Evolutionary conservation across 2,888 invertebrate species (phyloP).

Genomic region (Heteromurus nitidus): DNA sequence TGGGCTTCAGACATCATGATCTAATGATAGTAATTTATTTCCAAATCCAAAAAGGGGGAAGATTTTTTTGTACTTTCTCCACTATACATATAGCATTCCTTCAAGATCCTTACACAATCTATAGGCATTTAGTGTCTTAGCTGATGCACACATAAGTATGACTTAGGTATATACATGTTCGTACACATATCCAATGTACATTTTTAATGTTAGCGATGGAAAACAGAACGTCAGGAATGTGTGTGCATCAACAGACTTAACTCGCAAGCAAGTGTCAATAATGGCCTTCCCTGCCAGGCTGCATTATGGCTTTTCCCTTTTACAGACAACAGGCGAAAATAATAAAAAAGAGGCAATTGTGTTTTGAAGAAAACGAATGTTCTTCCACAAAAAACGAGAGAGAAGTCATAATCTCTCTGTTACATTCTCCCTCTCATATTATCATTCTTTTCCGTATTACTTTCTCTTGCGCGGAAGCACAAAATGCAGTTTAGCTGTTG

Average conservation of each 20-base stretch:
- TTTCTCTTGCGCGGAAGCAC: background rate
- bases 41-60: slow-evolving; percentile 42
- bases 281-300: slow-evolving; percentile 40
- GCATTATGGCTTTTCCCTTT: background rate
- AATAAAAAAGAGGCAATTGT: slow-evolving; percentile 4
- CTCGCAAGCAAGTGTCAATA: slow-evolving; percentile 59
- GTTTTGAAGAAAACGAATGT: background rate
- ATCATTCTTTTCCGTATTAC: slow-evolving; percentile 6
- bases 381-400: slow-evolving; percentile 13
- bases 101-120: background rate
- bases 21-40: slow-evolving; percentile 64
- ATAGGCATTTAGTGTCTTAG: background rate
- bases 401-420: slow-evolving; percentile 9
- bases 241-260: slow-evolving; percentile 32
- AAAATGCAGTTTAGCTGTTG: slow-evolving; percentile 5
- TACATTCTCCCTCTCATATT: slow-evolving; percentile 4
- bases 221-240: slow-evolving; percentile 20
- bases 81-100: slow-evolving; percentile 7
- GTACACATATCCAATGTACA: background rate
- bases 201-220: background rate
- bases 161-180: background rate
- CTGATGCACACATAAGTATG: background rate
- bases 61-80: background rate
- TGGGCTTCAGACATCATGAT: slow-evolving; percentile 56
- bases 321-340: slow-evolving; percentile 5